A percentile compares a stretch with the other conserved stretches of the same genome.
phyloP scores from a whole-genome alignment of 2,888 invertebrate species.

The Lasius fuliginosus region DNA sequence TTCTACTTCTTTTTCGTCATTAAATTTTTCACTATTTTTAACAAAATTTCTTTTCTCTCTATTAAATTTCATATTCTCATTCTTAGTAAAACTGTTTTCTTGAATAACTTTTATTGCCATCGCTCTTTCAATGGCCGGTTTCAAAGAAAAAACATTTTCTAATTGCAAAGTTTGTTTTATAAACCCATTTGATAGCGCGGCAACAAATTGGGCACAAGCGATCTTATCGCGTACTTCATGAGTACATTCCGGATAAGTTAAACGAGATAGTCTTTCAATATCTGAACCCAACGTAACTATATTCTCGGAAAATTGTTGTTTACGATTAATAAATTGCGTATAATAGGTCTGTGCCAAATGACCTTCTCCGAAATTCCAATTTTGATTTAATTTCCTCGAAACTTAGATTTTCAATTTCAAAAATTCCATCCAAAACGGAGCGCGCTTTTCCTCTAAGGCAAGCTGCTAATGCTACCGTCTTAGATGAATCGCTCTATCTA shows the following conservation, averaged over 20 bases:
- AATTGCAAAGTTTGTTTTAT: too few species aligned
- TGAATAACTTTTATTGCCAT: too few species aligned
- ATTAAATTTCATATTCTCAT: too few species aligned
- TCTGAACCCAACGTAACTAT: not conserved
- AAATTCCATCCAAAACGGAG: not conserved
- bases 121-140: too few species aligned
- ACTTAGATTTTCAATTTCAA: not conserved
- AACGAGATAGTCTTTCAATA: not conserved
- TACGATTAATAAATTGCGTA: not conserved
- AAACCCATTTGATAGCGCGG: too few species aligned
- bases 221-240: not conserved
- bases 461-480: not conserved
- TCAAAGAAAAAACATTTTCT: too few species aligned
- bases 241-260: not conserved
- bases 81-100: too few species aligned
- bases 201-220: not conserved
- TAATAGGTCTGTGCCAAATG: not conserved
- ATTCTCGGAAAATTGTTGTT: not conserved
- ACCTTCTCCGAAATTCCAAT: not conserved
- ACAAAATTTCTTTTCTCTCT: too few species aligned
- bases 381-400: not conserved
- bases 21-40: too few species aligned
- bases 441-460: not conserved
- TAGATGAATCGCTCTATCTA: not conserved
- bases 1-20: too few species aligned